Conservation (phyloP, 2,888 invertebrate species). For the Ptychoptera albimana region DNA sequence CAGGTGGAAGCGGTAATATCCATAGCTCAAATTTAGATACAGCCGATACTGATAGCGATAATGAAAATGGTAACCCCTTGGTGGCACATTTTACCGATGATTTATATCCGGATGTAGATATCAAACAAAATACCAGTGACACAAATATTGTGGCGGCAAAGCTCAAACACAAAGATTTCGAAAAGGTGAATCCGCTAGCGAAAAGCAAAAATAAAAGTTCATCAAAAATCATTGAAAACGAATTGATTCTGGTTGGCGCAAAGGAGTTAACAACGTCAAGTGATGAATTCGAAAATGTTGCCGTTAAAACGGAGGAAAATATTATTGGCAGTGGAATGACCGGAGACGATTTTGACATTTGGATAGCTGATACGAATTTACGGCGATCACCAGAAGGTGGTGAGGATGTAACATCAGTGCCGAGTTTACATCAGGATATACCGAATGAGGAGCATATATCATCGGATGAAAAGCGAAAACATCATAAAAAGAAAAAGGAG, state of each 20-base stretch:
- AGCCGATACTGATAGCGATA: slow-evolving; percentile 37
- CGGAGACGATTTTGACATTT: slow-evolving; percentile 37
- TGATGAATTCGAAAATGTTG: slow-evolving; percentile 16
- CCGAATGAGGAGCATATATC: slow-evolving; percentile 1
- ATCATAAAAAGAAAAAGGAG: slow-evolving; percentile 34
- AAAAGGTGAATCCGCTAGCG: slow-evolving; percentile 11
- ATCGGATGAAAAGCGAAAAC: slow-evolving; percentile 24
- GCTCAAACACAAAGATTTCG: slow-evolving; percentile 17
- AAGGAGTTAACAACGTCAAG: slow-evolving; percentile 9
- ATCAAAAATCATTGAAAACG: slow-evolving; percentile 7
- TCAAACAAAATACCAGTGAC: slow-evolving; percentile 19
- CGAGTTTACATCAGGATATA: slow-evolving; percentile 9
- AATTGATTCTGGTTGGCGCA: slow-evolving; percentile 6
- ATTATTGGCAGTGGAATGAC: slow-evolving; percentile 25
- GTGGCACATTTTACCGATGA: slow-evolving; percentile 77
- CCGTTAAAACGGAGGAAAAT: slow-evolving; percentile 26
- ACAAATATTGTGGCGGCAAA: slow-evolving; percentile 17
- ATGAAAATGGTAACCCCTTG: slow-evolving; percentile 55
- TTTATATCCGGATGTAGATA: slow-evolving; percentile 11
- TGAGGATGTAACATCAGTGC: slow-evolving; percentile 28
- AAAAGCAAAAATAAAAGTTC: slow-evolving; percentile 6
- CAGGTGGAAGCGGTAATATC: slow-evolving; percentile 22
- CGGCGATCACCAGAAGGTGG: slow-evolving; percentile 62
- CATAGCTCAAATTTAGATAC: not conserved
- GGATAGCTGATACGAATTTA: slow-evolving; percentile 53